Evolutionary conservation across 2,797 vertebrate genomes (phyloP).

Genomic region (Sparus aurata): DNA sequence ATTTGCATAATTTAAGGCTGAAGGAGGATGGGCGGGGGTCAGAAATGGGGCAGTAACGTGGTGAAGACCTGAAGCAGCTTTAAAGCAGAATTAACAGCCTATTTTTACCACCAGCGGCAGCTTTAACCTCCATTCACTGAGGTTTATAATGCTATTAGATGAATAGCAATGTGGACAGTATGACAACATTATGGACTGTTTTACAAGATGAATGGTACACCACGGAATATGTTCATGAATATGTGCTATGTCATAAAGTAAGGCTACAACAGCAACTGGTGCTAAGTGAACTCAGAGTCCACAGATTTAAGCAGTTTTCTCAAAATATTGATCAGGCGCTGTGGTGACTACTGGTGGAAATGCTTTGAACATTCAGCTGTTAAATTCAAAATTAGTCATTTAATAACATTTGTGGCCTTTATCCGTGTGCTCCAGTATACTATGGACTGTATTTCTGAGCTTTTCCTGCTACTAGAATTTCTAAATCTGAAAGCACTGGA

Average conservation of each 20-base stretch:
- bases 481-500: too few species aligned
- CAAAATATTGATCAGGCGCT: background rate
- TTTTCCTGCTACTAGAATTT: too few species aligned
- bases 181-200: slow-evolving; percentile 2
- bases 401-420: too few species aligned
- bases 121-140: slow-evolving; percentile 14
- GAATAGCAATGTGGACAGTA: background rate
- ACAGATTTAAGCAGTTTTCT: slow-evolving; percentile 1
- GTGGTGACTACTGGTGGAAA: background rate
- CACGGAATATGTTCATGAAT: background rate
- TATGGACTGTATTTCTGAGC: too few species aligned
- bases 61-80: slow-evolving; percentile 25
- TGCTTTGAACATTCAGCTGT: background rate
- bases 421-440: too few species aligned
- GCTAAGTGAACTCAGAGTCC: background rate
- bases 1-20: slow-evolving; percentile 53
- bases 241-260: background rate
- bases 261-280: background rate
- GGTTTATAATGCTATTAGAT: background rate
- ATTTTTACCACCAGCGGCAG: background rate
- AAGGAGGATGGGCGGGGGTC: slow-evolving; percentile 19
- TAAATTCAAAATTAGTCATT: background rate
- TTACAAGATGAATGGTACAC: background rate
- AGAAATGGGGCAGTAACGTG: slow-evolving; percentile 58
- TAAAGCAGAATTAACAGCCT: slow-evolving; percentile 32